Base-by-base conservation (phyloP, 2,888 invertebrate species). In the Himalopsyche kuldschensis region DNA sequence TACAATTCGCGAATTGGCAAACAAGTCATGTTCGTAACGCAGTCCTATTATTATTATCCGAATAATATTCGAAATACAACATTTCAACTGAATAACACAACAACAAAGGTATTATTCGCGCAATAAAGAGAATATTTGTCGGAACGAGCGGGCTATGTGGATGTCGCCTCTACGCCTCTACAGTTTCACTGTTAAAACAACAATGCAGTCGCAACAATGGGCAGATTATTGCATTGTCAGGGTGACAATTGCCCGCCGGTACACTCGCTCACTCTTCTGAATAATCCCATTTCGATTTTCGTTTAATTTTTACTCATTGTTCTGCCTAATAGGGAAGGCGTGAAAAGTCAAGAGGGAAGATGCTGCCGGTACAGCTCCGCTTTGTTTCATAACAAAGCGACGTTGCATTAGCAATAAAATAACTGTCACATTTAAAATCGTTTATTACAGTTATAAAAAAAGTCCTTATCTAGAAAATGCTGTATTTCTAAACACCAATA, bases 181-280 rank as follows among this genome's bases (percentile, higher is more conserved):
- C 83, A 83, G 78, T 27, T 20, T 80, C 91, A 90, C 90, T 91
- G 91, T 91, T 92, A 91, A 91, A 91, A 91, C 92, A 92, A 91
- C 92, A 92, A 92, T 92, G 92, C 91, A 24, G 76, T 55, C 47
- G 79, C 84, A 90, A 92, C 92, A 92, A 92, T 92, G 89, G 90
- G 87, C 90, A 90, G 92, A 92, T 92, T 92, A 92, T 91, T 92
- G 91, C 91, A 92, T 92, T 92, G 92, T 92, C 89, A 89, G 89
- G 88, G 89, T 89, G 89, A 91, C 91, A 91, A 91, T 91, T 90
- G 90, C 87, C 80, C 35, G 81, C 78, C 88, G 88, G 88, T 89
- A 89, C 89, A 88, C 89, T 88, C 87, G 87, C 87, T 75, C 75
- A 41, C 48, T 79, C 81, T 78, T 31, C 63, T 78, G 79, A 85